Base-by-base conservation (phyloP, 2,113 vertebrate species). In the Pachypanchax playfairii region DNA sequence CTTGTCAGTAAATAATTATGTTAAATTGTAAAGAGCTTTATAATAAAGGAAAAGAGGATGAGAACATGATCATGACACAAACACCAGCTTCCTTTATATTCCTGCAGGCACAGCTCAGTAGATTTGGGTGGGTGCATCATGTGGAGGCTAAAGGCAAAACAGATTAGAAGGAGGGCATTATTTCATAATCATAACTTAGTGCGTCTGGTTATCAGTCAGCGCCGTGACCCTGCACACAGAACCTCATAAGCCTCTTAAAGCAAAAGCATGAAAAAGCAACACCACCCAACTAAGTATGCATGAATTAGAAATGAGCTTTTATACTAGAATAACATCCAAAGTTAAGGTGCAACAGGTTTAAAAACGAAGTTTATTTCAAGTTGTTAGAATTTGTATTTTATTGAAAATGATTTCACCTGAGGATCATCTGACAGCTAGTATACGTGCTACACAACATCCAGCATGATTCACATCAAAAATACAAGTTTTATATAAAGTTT, bases 61-160 rank as follows among this genome's bases (percentile, higher is more conserved):
- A 50, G 52, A 68, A 41, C 64, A 72, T 39, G 55, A 79, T 51
- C 65, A 73, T n/a, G 39, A 53, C 13, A 25, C 55, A 61, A 74
- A 55, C 42, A 41, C 39, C 43, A 62, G 33, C 29, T 46, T 41
- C 51, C 57, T 47, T 67, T 17, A 28, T 64, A 39, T 83, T 71
- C 20, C 73, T 75, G 77, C 65, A 86, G 85, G 88, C 84, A 87
- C 82, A 83, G 67, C 73, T 78, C 56, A 82, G 36, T 56, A 78
- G 56, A 66, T 85, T 75, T 83, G 71, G n/a, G 79, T 83, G 80
- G 79, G 47, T 82, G 75, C 62, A 63, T 39, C 77, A 56, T 46
- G 64, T 0, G 5, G 68, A 59, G 54, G 25, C 55, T 64, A 68
- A 74, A 80, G 69, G 71, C 69, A 64, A 55, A 74, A 53, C 39